Evolutionary conservation across 2,888 invertebrate genomes (phyloP).

Genomic region (Odontocolon sp.): DNA sequence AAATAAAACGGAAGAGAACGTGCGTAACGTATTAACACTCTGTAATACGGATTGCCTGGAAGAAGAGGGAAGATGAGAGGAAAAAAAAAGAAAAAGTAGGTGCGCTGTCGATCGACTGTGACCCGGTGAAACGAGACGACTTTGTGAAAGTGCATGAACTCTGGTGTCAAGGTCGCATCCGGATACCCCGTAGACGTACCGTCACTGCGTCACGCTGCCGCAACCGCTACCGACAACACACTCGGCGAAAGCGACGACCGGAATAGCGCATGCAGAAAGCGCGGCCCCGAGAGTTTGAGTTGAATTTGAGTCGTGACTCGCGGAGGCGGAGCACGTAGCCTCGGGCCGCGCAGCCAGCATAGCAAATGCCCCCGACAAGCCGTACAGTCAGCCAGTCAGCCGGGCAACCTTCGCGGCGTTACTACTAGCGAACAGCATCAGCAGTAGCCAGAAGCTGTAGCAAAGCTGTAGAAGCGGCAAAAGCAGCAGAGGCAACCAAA

Average conservation of each 20-base stretch:
- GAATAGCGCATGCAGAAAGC: slow-evolving; percentile 74
- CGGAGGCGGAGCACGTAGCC: slow-evolving; percentile 79
- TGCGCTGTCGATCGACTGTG: slow-evolving; percentile 45
- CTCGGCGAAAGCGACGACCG: slow-evolving; percentile 57
- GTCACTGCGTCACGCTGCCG: slow-evolving; percentile 60
- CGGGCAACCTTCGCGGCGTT: slow-evolving; percentile 56
- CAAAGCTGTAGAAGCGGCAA: slow-evolving; percentile 48
- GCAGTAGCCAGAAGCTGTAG: slow-evolving; percentile 30
- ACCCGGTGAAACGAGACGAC: slow-evolving; percentile 51
- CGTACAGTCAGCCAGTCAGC: slow-evolving; percentile 53
- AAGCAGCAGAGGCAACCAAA: slow-evolving; percentile 26
- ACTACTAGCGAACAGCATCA: slow-evolving; percentile 40
- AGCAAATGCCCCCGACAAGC: slow-evolving; percentile 72
- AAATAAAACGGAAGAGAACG: too few relatives aligned
- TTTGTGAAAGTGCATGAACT: slow-evolving; percentile 56
- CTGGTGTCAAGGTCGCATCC: slow-evolving; percentile 64
- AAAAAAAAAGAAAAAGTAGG: slow-evolving; percentile 17
- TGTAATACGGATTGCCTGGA: not conserved
- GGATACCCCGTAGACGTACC: slow-evolving; percentile 62
- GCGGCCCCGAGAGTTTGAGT: slow-evolving; percentile 73
- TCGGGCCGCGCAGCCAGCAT: slow-evolving; percentile 78
- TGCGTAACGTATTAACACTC: too few relatives aligned
- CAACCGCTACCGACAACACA: slow-evolving; percentile 48
- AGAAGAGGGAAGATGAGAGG: not conserved
- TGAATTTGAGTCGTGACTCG: slow-evolving; percentile 79